Percentiles rank a stretch among this genome's conserved stretches.
Evolutionary conservation across 1,140 invertebrate genomes (phyloP).

Genomic region (Euglossa dilemma): DNA sequence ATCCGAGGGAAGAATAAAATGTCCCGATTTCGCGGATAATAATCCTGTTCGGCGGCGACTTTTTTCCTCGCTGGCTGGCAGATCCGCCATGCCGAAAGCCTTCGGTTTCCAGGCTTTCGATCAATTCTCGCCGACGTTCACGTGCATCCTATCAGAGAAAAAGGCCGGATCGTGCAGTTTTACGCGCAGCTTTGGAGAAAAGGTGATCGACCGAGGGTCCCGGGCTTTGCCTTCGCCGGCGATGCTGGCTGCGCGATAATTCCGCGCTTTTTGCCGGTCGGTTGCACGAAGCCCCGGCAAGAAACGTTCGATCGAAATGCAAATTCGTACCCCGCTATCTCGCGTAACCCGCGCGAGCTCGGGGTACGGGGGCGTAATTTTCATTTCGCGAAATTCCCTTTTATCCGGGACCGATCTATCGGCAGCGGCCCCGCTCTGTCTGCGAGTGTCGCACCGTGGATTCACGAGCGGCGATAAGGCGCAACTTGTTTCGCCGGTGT

Average conservation of each 20-base stretch:
- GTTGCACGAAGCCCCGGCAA: conserved; percentile 4
- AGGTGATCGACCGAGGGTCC: conserved; percentile 16
- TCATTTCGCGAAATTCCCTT: conserved; percentile 34
- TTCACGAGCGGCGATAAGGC: neutral
- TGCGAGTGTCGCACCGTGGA: neutral
- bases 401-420: conserved; percentile 33
- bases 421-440: neutral
- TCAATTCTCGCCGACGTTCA: neutral
- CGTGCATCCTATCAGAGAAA: conserved; percentile 1
- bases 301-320: conserved; percentile 45
- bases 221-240: conserved; percentile 6
- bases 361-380: conserved; percentile 16
- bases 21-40: neutral
- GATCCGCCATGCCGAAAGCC: neutral
- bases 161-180: conserved; percentile 9
- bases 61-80: neutral
- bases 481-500: neutral
- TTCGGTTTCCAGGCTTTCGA: neutral
- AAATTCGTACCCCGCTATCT: conserved; percentile 18
- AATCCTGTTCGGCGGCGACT: neutral
- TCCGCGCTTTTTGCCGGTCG: conserved; percentile 27
- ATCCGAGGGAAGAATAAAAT: neutral
- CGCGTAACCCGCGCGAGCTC: neutral
- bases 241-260: conserved; percentile 31
- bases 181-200: neutral